Evolutionary conservation across 2,888 invertebrate species (phyloP), one percentile per base, ranked within the genome.

Genomic region (Rhynchonema sp.): DNA sequence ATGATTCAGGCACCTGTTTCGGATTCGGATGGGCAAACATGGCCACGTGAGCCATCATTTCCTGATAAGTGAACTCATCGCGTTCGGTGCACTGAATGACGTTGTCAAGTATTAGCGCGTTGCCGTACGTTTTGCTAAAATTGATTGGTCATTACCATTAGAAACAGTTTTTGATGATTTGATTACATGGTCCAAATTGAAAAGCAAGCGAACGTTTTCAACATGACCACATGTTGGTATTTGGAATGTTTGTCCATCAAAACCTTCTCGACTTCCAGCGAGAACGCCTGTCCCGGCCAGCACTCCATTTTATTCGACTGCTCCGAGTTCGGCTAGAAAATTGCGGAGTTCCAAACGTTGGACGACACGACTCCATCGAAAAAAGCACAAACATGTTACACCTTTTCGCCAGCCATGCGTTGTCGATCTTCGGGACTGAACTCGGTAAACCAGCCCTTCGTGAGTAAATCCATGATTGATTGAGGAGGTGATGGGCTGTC

Each of bases 1-100:
- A n/a, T n/a, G n/a, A n/a, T n/a, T n/a, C n/a, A n/a, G n/a, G n/a
- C n/a, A 82, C 94, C 66, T 84, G 85, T 72, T 85, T 82, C 0
- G 98, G 98, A 69, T 84, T 82, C 3, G 85, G 83, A 76, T 98
- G 98, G 65, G 84, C 83, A 72, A 87, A 88, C 1, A 98, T 76
- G 0, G 98, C 91, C 55, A 98, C 75, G 73, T 91, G 90, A 0
- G 91, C 82, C 67, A 98, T 87, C 92, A 94, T 94, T 78, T 98
- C 98, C 75, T 96, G 96, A 75, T 98, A 98, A 0, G 92, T 83
- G 75, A 87, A 92, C 75, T 98, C 98, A 78, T 98, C 98, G 66
- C 82, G 81, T 73, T 94, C 85, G 0, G 94, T 88, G 70, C 91
- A 92, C 73, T 98, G 98, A 66, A 98, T 91, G 29, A 94, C 87